phyloP scores from a whole-genome alignment of 1,140 invertebrate species.

The Uloborus diversus region DNA sequence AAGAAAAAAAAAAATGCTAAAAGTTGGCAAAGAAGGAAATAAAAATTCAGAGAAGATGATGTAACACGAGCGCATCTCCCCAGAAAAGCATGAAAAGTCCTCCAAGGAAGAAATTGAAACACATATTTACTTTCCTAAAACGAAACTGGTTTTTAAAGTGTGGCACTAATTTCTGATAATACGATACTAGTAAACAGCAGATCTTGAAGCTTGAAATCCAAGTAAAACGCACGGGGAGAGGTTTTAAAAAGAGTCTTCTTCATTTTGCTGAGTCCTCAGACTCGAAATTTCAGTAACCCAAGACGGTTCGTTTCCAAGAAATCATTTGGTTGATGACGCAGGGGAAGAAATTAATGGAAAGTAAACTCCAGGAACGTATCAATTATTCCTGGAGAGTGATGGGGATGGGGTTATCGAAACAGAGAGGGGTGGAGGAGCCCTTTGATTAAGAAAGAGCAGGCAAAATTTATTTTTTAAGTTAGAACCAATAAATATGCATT shows the following conservation, averaged over 20 bases:
- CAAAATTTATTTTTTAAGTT: not conserved
- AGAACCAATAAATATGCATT: not conserved
- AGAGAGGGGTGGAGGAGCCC: not conserved
- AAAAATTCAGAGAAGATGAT: not conserved
- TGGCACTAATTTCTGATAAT: constrained; percentile 45
- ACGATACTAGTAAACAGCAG: constrained; percentile 48
- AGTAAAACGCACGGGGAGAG: not conserved
- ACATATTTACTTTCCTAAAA: too few relatives aligned
- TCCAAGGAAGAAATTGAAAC: too few relatives aligned
- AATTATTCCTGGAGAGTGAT: constrained; percentile 29
- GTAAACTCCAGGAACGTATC: constrained; percentile 47
- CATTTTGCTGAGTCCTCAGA: constrained; percentile 9
- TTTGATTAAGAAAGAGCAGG: not conserved
- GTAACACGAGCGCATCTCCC: not conserved
- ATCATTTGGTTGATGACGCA: constrained; percentile 53
- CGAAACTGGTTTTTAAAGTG: not conserved
- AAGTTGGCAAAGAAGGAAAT: not conserved
- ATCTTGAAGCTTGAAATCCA: constrained; percentile 31
- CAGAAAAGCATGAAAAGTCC: not conserved
- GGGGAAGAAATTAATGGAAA: constrained; percentile 51
- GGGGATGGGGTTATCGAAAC: not conserved
- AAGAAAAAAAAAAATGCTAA: too few relatives aligned
- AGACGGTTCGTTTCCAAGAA: constrained; percentile 22
- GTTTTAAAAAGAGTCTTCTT: constrained; percentile 36
- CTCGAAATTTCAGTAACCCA: constrained; percentile 43